Conservation (phyloP, 2,113 vertebrate species). For the Symphodus melops region DNA sequence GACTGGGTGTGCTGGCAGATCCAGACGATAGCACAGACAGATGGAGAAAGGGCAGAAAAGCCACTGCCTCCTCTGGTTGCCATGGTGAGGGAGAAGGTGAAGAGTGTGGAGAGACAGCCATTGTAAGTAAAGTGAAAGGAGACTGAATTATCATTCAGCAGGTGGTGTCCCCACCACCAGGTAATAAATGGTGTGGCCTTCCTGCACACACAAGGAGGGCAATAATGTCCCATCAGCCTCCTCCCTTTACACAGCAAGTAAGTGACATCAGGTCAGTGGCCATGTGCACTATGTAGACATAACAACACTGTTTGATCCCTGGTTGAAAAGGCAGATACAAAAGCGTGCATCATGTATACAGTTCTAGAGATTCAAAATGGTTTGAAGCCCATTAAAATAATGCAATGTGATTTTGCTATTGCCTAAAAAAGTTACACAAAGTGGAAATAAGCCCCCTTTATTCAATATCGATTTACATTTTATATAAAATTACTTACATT, state of each 20-base stretch:
- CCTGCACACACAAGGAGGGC: conserved; percentile 40
- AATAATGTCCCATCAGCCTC: conserved; percentile 51
- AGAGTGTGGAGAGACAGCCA: conserved; percentile 28
- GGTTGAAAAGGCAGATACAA: conserved; percentile 2
- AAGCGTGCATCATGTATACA: background rate
- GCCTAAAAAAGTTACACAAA: conserved; percentile 22
- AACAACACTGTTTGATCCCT: conserved; percentile 19
- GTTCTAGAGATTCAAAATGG: background rate
- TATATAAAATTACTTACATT: conserved; percentile 88
- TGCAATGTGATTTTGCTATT: too few species aligned
- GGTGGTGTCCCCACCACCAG: conserved; percentile 38
- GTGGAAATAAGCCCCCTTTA: conserved; percentile 86
- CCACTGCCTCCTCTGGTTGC: conserved; percentile 59
- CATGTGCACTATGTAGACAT: conserved; percentile 5
- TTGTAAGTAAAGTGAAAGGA: conserved; percentile 44
- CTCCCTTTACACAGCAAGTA: conserved; percentile 28
- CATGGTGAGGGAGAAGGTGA: conserved; percentile 60
- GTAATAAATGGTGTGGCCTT: conserved; percentile 59
- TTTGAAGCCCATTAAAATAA: too few species aligned
- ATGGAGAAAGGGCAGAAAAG: conserved; percentile 41
- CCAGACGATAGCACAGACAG: conserved; percentile 19
- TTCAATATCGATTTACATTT: conserved; percentile 87
- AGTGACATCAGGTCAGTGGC: conserved; percentile 41
- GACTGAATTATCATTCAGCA: conserved; percentile 67
- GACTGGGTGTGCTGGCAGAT: conserved; percentile 18